Percentiles rank a stretch among this genome's conserved stretches.
Evolutionary conservation across 2,888 invertebrate species (phyloP).

Genomic region (Arctia plantaginis): DNA sequence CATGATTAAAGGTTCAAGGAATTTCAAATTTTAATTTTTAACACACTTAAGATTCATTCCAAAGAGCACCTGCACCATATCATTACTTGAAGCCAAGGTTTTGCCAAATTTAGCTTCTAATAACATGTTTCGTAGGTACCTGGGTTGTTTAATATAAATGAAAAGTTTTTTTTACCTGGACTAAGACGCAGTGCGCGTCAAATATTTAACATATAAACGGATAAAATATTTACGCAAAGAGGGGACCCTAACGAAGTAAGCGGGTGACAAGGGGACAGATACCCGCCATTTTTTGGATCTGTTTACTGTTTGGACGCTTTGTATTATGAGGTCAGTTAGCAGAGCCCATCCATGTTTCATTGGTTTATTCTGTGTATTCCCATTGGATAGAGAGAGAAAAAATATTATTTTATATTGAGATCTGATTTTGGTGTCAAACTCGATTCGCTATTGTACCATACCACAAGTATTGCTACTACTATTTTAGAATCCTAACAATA

Average conservation of each 20-base stretch:
- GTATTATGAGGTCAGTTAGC: constrained; percentile 19
- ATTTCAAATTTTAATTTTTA: background rate
- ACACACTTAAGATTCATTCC: background rate
- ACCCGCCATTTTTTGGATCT: constrained; percentile 40
- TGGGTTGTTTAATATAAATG: constrained; percentile 20
- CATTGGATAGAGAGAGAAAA: no score
- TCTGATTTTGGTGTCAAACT: no score
- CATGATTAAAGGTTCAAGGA: background rate
- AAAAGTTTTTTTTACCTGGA: constrained; percentile 9
- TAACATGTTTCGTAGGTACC: background rate
- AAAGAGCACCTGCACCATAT: background rate
- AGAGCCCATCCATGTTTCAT: constrained; percentile 31
- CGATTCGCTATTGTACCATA: no score
- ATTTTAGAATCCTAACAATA: no score
- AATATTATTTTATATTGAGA: no score
- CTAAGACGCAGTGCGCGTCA: constrained; percentile 19
- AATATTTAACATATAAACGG: constrained; percentile 48
- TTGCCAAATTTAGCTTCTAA: constrained; percentile 6
- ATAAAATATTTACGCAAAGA: constrained; percentile 46
- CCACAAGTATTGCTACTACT: no score
- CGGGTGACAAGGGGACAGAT: constrained; percentile 50
- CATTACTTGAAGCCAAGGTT: constrained; percentile 6
- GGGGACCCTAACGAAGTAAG: constrained; percentile 50
- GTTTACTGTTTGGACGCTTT: constrained; percentile 45
- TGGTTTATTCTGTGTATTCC: background rate